These are phyloP conservation scores for Calliphora vicina DNA, from an alignment of 1,140 invertebrate genomes.

Conservation along the genomic window DNA sequence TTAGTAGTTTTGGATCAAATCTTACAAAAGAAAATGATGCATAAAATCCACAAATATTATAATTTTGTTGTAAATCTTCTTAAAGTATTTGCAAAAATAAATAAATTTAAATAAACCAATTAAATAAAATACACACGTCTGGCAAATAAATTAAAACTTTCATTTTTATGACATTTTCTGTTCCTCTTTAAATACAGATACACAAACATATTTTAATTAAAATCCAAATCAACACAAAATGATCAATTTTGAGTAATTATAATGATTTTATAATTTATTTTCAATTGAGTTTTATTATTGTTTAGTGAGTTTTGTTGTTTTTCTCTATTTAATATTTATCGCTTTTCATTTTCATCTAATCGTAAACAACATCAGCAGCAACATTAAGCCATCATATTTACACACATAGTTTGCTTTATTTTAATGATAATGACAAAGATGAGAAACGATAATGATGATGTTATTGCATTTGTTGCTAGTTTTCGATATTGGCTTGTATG, in stretches of 20 bases:
- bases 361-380: neutral
- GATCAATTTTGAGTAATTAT: conserved; percentile 14
- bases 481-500: neutral
- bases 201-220: neutral
- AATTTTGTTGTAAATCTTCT: no score
- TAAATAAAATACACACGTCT: neutral
- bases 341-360: neutral
- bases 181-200: neutral
- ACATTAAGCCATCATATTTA: neutral
- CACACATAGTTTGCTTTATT: neutral
- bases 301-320: neutral
- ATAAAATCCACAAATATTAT: no score
- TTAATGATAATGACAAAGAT: neutral
- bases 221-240: neutral
- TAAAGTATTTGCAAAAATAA: neutral
- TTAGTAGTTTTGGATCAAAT: no score
- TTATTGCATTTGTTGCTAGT: neutral
- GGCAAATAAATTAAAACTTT: neutral
- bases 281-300: neutral
- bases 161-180: neutral
- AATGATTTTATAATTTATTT: conserved; percentile 15
- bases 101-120: neutral
- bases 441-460: neutral
- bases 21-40: no score
- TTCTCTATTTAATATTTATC: neutral